Evolutionary conservation across 2,888 invertebrate genomes (phyloP).

Genomic region (Hartigia nigra): DNA sequence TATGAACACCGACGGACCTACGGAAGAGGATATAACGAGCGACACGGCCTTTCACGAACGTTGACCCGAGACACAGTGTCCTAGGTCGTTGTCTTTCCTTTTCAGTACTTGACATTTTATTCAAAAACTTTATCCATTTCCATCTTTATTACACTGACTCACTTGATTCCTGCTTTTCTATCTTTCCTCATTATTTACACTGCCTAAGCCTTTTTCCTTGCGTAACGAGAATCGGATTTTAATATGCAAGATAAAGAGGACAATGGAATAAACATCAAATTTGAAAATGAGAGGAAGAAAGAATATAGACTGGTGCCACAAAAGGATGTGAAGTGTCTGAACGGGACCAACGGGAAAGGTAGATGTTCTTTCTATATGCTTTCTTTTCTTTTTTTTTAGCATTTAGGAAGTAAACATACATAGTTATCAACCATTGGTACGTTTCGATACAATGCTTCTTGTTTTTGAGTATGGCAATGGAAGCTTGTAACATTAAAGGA

Average conservation of each 20-base stretch:
- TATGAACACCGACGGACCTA: slow-evolving; percentile 44
- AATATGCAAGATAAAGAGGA: slow-evolving; percentile 53
- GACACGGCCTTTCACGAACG: slow-evolving; percentile 25
- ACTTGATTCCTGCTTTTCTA: neutral
- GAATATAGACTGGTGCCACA: slow-evolving; percentile 54
- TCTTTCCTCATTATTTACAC: neutral
- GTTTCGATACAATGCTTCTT: neutral
- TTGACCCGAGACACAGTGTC: slow-evolving; percentile 13
- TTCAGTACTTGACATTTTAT: neutral
- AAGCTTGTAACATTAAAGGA: neutral
- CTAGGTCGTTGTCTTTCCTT: neutral
- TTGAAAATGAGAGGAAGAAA: slow-evolving; percentile 50
- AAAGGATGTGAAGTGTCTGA: slow-evolving; percentile 33
- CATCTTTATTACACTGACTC: neutral
- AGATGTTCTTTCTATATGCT: slow-evolving; percentile 6
- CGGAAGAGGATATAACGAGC: slow-evolving; percentile 37
- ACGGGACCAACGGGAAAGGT: slow-evolving; percentile 48
- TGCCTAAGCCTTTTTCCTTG: neutral
- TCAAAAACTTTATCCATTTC: neutral
- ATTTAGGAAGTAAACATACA: neutral
- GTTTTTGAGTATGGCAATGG: too few relatives aligned
- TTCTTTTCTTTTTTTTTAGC: neutral
- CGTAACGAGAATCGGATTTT: neutral
- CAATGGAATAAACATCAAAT: slow-evolving; percentile 62
- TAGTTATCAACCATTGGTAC: neutral